Percentiles rank a stretch among this genome's conserved stretches.
phyloP scores from a whole-genome alignment of 2,113 vertebrate species.

The Sylvilagus bachmani region DNA sequence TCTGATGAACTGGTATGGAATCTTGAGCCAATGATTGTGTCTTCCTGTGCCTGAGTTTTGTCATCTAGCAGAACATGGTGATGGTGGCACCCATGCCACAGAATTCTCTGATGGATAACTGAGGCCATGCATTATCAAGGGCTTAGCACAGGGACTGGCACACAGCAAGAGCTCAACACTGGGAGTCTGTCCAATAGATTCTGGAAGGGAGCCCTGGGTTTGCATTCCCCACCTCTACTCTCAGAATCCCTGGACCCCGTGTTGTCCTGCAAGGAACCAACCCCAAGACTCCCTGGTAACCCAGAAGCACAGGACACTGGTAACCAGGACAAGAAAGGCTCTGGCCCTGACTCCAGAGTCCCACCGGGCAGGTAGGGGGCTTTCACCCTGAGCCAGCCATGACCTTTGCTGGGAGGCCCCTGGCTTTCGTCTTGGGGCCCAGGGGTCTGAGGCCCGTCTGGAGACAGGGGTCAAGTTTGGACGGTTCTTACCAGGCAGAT shows the following conservation, averaged over 20 bases:
- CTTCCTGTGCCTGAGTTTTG: neutral
- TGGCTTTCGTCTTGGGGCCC: neutral
- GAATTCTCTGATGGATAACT: neutral
- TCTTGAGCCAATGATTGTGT: neutral
- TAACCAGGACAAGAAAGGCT: neutral
- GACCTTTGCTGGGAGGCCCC: neutral
- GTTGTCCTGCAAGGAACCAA: rapidly evolving
- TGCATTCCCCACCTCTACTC: neutral
- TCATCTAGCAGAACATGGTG: neutral
- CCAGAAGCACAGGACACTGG: neutral
- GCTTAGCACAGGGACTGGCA: neutral
- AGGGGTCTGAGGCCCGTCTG: neutral
- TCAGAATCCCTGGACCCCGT: neutral
- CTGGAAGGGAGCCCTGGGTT: too few species aligned
- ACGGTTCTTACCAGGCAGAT: slow-evolving; percentile 89
- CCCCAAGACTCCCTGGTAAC: neutral
- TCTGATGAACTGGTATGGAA: neutral
- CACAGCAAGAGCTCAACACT: rapidly evolving
- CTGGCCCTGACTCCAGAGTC: neutral
- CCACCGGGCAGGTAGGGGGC: neutral
- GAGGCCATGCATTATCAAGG: neutral
- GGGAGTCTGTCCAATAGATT: neutral
- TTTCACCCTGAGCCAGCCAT: neutral
- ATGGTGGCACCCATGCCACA: rapidly evolving
- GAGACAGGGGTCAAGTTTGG: neutral